A percentile compares a stretch with the other conserved stretches of the same genome.
These are phyloP conservation scores for Theristicus caerulescens DNA, from an alignment of 2,113 vertebrate species.

Conservation along the genomic window DNA sequence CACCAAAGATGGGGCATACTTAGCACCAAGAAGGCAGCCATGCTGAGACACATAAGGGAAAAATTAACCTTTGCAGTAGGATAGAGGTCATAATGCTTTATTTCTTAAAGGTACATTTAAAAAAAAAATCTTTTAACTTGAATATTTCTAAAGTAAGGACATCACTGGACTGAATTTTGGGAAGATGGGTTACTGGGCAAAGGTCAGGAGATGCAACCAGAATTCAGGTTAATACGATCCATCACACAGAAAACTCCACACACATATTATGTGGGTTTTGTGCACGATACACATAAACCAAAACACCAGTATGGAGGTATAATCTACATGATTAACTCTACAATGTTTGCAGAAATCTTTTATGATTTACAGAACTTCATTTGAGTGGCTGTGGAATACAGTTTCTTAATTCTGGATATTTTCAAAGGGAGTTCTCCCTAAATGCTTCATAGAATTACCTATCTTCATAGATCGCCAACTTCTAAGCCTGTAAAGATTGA, in stretches of 20 bases:
- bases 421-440: background rate
- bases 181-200: background rate
- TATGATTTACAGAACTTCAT: background rate
- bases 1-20: background rate
- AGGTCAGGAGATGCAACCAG: background rate
- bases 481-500: background rate
- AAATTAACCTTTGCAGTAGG: background rate
- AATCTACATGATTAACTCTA: background rate
- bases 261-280: rapidly evolving
- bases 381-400: background rate
- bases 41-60: background rate
- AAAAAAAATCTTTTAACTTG: background rate
- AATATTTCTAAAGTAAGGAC: background rate
- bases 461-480: background rate
- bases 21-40: background rate
- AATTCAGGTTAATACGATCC: background rate
- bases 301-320: background rate
- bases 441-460: background rate
- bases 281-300: background rate
- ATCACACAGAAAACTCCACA: background rate
- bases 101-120: background rate
- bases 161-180: background rate
- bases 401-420: background rate
- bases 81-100: background rate
- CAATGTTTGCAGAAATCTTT: background rate